These are phyloP conservation scores for Selene dorsalis DNA, from an alignment of 2,797 vertebrate species.

Conservation along the genomic window DNA sequence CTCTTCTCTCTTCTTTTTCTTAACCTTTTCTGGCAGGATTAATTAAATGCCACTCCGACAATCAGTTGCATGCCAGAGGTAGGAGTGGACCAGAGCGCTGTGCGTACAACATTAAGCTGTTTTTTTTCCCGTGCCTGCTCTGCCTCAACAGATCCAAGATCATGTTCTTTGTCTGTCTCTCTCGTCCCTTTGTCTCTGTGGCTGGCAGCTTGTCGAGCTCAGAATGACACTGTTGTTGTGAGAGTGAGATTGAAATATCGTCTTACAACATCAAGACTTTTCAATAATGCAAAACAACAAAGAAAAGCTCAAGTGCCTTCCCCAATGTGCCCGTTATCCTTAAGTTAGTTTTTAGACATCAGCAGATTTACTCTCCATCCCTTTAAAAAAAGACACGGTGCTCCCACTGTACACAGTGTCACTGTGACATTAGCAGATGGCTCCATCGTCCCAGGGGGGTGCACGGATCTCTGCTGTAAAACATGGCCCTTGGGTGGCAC, in stretches of 20 bases:
- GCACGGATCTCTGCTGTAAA: neutral
- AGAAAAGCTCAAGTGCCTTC: neutral
- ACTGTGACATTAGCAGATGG: neutral
- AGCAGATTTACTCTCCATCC: neutral
- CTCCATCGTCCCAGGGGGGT: neutral
- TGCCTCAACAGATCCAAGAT: conserved; percentile 50
- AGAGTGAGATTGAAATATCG: neutral
- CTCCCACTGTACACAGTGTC: neutral
- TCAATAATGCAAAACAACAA: conserved; percentile 5
- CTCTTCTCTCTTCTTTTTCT: conserved; percentile 25
- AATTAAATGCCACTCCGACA: conserved; percentile 67
- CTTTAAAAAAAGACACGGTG: conserved; percentile 4
- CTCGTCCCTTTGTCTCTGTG: conserved; percentile 11
- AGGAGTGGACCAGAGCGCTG: conserved; percentile 33
- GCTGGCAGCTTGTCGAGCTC: neutral
- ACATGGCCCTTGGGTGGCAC: too few species aligned
- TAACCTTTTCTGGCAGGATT: conserved; percentile 67
- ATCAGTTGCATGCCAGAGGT: conserved; percentile 61
- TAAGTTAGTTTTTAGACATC: conserved; percentile 1
- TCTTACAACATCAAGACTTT: neutral
- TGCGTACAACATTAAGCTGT: conserved; percentile 2
- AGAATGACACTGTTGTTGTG: neutral
- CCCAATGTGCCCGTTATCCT: conserved; percentile 17
- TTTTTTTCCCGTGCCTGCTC: conserved; percentile 35
- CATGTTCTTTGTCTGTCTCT: conserved; percentile 13